Evolutionary conservation across 2,888 invertebrate species (phyloP), one percentile per base, ranked within the genome.

Genomic region (Troilus luridus): DNA sequence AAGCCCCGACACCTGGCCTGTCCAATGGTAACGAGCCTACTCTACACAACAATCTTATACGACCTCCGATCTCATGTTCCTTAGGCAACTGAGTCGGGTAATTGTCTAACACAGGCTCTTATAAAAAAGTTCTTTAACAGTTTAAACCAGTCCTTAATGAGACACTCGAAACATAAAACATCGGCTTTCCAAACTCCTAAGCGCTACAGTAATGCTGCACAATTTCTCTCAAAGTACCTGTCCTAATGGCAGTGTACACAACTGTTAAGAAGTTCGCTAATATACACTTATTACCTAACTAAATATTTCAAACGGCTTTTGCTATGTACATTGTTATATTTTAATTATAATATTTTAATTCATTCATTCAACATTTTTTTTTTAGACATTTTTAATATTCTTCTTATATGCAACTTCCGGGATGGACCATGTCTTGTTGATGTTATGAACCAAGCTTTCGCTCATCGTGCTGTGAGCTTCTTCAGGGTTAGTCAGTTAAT

Each of bases 141-240:
- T 41, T 77, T 27, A 8, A 41, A 77, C 72, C 17, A 77, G 72
- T 77, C 72, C 41, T 77, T 77, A 77, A 77, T 77, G 72, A 77
- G 9, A 27, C 9, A 17, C 72, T 41, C 17, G 27, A 77, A 19
- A 41, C 72, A 77, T 77, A 41, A 77, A 77, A 17, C 17, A 77
- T 77, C 17, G 72, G 41, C 27, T 77, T 77, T 77, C 72, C 72
- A 41, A 77, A 77, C 72, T 19, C 27, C 19, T 5, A 41, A 41
- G 19, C 27, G 72, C 6, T 41, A 17, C 41, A 7, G 17, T 17
- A 17, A 14, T 24, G 41, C 27, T 19, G 41, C 24, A 5, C 24
- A 67, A 67, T 3, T 67, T 67, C 12, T 12, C 6, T 0, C 67
- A 24, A 14, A 6, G 67, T 27, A 14, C 5, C 24, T n/a, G 3